Conservation (phyloP, 1,140 invertebrate genomes). For the Drosophila aff. region DNA sequence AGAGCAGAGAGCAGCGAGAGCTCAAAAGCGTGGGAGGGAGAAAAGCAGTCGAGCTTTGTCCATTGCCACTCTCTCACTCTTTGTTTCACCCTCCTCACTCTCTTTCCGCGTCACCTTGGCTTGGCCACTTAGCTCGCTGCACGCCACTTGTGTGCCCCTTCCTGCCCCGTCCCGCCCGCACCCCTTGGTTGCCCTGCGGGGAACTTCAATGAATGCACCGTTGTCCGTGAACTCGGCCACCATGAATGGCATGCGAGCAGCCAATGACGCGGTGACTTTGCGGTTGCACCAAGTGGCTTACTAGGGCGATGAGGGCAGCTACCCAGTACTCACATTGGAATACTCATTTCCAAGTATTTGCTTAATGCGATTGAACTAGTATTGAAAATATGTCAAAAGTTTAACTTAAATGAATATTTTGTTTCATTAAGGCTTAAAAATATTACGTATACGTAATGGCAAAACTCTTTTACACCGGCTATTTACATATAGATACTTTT, state of each 20-base stretch:
- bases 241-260: constrained; percentile 54
- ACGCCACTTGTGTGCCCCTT: constrained; percentile 37
- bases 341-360: not conserved
- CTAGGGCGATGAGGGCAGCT: constrained; percentile 2
- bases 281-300: constrained; percentile 19
- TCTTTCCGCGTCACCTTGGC: not conserved
- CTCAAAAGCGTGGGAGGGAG: constrained; percentile 3
- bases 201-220: constrained; percentile 74
- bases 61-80: constrained; percentile 9
- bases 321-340: constrained; percentile 1
- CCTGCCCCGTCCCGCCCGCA: not conserved
- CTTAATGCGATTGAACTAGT: not conserved
- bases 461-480: not conserved
- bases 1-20: not conserved
- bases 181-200: constrained; percentile 26
- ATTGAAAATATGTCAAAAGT: not conserved
- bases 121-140: constrained; percentile 42
- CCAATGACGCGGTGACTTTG: constrained; percentile 63
- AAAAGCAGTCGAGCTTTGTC: constrained; percentile 17
- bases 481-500: not conserved
- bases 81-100: not conserved
- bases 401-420: no score
- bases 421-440: not conserved
- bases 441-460: not conserved
- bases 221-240: constrained; percentile 72